Evolutionary conservation across 2,113 vertebrate genomes (phyloP).

Genomic region (Rhinogobius similis): DNA sequence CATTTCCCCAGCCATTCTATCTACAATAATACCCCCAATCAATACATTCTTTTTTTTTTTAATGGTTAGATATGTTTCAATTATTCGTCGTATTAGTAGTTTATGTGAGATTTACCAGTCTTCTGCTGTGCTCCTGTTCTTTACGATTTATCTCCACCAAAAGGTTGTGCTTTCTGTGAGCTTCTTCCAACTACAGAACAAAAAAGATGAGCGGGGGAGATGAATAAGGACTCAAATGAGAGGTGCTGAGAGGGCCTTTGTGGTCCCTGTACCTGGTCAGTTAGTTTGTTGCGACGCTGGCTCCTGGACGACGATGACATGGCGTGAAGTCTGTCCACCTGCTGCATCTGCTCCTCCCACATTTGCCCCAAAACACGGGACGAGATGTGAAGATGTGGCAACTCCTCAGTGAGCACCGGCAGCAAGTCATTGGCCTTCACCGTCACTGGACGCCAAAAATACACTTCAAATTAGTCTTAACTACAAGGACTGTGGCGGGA

Average conservation of each 20-base stretch:
- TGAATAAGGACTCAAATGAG: not conserved
- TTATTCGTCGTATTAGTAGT: not conserved
- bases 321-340: constrained; percentile 80
- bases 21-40: no score
- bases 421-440: constrained; percentile 85
- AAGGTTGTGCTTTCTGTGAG: constrained; percentile 85
- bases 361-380: constrained; percentile 80
- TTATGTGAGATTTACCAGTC: constrained; percentile 81
- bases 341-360: constrained; percentile 89
- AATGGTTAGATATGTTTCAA: not conserved
- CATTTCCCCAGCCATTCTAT: no score
- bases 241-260: not conserved
- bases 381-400: constrained; percentile 87
- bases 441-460: constrained; percentile 77
- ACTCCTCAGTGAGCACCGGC: constrained; percentile 83
- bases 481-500: not conserved
- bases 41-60: no score
- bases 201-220: not conserved
- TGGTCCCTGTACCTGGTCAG: constrained; percentile 76
- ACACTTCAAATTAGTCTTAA: not conserved
- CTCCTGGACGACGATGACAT: constrained; percentile 46
- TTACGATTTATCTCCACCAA: constrained; percentile 84
- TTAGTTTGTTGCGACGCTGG: constrained; percentile 72
- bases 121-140: constrained; percentile 86
- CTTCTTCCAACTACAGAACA: constrained; percentile 83